A percentile compares a stretch with the other conserved stretches of the same genome.
phyloP scores from a whole-genome alignment of 2,888 invertebrate genomes.

The Bursaphelenchus okinawaensis region DNA sequence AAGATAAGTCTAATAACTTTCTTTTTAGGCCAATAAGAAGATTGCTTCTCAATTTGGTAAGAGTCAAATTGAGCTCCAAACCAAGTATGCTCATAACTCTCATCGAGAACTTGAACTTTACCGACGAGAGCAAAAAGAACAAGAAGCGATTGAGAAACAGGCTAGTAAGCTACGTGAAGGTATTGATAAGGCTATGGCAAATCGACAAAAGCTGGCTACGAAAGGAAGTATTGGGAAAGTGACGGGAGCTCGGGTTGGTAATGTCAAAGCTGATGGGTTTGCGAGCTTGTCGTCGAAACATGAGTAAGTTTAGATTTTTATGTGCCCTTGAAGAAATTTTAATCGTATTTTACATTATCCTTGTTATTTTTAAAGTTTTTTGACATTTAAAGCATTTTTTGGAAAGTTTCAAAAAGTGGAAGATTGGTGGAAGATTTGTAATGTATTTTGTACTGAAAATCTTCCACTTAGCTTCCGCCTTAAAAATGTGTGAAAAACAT shows the following conservation, averaged over 20 bases:
- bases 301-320: not conserved
- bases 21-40: constrained; percentile 46
- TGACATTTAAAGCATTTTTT: no score
- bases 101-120: constrained; percentile 14
- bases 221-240: not conserved
- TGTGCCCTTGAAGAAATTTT: no score
- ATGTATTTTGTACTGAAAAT: no score
- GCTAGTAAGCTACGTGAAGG: not conserved
- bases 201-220: not conserved
- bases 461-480: no score
- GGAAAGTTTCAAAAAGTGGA: no score
- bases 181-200: not conserved
- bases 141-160: constrained; percentile 8
- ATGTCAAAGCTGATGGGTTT: constrained; percentile 10
- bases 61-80: constrained; percentile 41
- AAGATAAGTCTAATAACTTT: not conserved
- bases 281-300: constrained; percentile 2
- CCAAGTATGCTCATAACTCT: constrained; percentile 36
- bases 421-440: no score
- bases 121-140: constrained; percentile 37
- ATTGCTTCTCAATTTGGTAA: constrained; percentile 46
- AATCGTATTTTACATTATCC: no score
- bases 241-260: constrained; percentile 5
- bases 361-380: no score
- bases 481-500: no score